Percentiles rank a stretch among this genome's conserved stretches.
Evolutionary conservation across 2,888 invertebrate genomes (phyloP).

Genomic region (Stegophylla sp.): DNA sequence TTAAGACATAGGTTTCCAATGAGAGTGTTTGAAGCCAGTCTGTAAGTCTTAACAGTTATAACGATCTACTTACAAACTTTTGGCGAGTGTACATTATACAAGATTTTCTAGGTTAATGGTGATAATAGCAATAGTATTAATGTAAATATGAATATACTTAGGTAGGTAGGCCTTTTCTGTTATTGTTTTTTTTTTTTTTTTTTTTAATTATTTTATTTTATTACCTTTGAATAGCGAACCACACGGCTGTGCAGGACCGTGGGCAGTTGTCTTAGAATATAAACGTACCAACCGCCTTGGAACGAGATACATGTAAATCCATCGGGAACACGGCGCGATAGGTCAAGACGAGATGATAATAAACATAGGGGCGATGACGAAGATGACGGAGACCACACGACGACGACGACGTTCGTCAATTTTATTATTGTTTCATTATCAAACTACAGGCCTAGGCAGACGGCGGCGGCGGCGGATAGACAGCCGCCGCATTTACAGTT

Average conservation of each 20-base stretch:
- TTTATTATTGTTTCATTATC: conserved; percentile 30
- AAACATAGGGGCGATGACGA: conserved; percentile 27
- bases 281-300: not conserved
- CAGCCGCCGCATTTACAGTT: conserved; percentile 47
- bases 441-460: not conserved
- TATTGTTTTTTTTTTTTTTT: too few species aligned
- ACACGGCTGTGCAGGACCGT: not conserved
- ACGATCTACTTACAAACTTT: not conserved
- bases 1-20: not conserved
- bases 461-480: conserved; percentile 21
- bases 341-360: conserved; percentile 22
- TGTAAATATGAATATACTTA: not conserved
- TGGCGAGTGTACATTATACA: not conserved
- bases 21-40: not conserved
- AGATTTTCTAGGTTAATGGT: conserved; percentile 46
- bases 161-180: not conserved
- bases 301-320: conserved; percentile 22
- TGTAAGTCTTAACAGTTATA: not conserved
- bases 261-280: not conserved
- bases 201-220: not conserved
- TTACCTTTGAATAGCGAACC: conserved; percentile 19
- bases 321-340: not conserved
- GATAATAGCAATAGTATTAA: conserved; percentile 1
- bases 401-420: conserved; percentile 8
- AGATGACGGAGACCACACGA: too few species aligned